A percentile compares a stretch with the other conserved stretches of the same genome.
phyloP scores from a whole-genome alignment of 2,888 invertebrate species.

The Erebia palarica region DNA sequence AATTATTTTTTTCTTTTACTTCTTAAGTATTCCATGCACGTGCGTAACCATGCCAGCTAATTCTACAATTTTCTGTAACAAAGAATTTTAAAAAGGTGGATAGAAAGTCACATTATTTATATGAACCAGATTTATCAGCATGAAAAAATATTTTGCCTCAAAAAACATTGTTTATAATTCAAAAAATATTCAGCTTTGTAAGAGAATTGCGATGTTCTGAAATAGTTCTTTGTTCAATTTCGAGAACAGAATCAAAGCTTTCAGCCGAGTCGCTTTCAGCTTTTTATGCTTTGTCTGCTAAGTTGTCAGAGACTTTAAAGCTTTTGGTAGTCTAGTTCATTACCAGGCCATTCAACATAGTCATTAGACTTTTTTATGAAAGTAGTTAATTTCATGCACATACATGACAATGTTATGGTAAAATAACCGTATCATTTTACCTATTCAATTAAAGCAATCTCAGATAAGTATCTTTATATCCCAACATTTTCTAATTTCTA shows the following conservation, averaged over 20 bases:
- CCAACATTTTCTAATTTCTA: too few relatives aligned
- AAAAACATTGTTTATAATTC: not conserved
- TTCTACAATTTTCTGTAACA: too few relatives aligned
- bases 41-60: too few relatives aligned
- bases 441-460: too few relatives aligned
- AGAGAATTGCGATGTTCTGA: not conserved
- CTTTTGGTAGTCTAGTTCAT: not conserved
- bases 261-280: not conserved
- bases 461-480: too few relatives aligned
- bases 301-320: not conserved
- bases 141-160: not conserved
- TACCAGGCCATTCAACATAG: not conserved
- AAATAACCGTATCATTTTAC: too few relatives aligned
- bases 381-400: not conserved
- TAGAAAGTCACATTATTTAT: too few relatives aligned
- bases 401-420: not conserved
- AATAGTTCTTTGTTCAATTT: conserved; percentile 7
- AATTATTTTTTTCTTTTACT: too few relatives aligned
- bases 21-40: too few relatives aligned
- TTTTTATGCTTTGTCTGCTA: not conserved
- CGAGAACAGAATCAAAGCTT: not conserved
- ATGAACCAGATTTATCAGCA: too few relatives aligned
- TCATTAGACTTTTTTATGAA: not conserved
- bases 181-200: not conserved
- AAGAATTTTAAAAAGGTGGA: too few relatives aligned